phyloP scores from a whole-genome alignment of 1,140 invertebrate genomes.

The Tetramorium parvispinum region DNA sequence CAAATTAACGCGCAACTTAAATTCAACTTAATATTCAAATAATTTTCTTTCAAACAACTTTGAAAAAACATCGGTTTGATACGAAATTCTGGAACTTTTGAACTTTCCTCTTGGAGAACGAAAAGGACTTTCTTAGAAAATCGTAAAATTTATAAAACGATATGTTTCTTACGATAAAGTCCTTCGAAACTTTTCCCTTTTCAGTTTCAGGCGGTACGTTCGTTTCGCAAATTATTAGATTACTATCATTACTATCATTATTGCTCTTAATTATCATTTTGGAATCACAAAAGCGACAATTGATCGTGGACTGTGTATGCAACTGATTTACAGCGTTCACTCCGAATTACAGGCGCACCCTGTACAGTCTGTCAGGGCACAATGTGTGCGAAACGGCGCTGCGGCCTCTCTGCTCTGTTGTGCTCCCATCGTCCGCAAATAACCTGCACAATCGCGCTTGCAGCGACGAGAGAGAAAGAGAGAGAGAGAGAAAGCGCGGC shows the following conservation, averaged over 20 bases:
- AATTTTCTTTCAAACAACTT: not conserved
- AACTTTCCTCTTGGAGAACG: no score
- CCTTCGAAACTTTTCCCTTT: not conserved
- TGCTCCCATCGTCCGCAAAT: slow-evolving; percentile 65
- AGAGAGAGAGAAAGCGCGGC: slow-evolving; percentile 26
- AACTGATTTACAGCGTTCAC: not conserved
- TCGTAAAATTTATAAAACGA: not conserved
- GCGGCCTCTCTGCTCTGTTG: slow-evolving; percentile 48
- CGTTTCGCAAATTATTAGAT: not conserved
- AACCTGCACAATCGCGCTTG: slow-evolving; percentile 53
- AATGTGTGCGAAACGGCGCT: slow-evolving; percentile 33
- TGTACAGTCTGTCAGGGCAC: slow-evolving; percentile 7
- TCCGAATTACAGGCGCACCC: slow-evolving; percentile 46
- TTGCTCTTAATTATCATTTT: not conserved
- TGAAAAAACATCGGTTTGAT: not conserved
- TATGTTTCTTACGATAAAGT: not conserved
- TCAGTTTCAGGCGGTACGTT: not conserved
- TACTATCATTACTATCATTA: not conserved
- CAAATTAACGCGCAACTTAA: not conserved
- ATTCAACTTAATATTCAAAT: not conserved
- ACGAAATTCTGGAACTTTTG: not conserved
- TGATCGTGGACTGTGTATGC: not conserved
- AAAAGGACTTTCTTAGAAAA: not conserved
- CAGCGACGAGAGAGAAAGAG: slow-evolving; percentile 24
- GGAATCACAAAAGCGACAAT: not conserved